phyloP scores from a whole-genome alignment of 2,113 vertebrate genomes.

The Ctenomys sociabilis region DNA sequence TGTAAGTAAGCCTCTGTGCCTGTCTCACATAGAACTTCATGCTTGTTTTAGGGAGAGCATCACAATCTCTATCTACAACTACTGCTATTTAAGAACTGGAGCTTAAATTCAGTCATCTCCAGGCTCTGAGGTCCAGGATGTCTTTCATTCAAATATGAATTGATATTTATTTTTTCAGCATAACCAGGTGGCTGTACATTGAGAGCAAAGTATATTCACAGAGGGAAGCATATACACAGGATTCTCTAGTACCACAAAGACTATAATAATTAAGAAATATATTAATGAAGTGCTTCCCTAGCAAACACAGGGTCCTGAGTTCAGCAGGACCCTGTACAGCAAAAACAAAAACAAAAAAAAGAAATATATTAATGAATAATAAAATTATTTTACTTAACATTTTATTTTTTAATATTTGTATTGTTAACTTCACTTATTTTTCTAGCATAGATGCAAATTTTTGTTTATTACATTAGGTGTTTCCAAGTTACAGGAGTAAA shows the following conservation, averaged over 20 bases:
- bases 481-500: neutral
- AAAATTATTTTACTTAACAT: neutral
- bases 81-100: neutral
- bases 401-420: neutral
- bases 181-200: neutral
- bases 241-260: neutral
- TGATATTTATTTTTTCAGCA: neutral
- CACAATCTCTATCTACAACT: neutral
- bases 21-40: rapidly evolving
- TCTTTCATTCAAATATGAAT: neutral
- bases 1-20: neutral
- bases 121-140: too few relatives aligned
- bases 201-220: neutral
- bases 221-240: neutral
- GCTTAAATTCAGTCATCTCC: neutral
- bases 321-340: too few relatives aligned
- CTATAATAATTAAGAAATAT: neutral
- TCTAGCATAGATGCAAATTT: neutral
- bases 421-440: neutral
- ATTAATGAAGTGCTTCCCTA: neutral
- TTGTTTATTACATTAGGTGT: neutral
- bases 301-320: too few relatives aligned
- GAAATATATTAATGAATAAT: neutral
- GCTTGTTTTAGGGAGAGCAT: neutral
- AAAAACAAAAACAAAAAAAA: too few relatives aligned